phyloP scores from a whole-genome alignment of 2,113 vertebrate genomes.

The Indicator maculatus region DNA sequence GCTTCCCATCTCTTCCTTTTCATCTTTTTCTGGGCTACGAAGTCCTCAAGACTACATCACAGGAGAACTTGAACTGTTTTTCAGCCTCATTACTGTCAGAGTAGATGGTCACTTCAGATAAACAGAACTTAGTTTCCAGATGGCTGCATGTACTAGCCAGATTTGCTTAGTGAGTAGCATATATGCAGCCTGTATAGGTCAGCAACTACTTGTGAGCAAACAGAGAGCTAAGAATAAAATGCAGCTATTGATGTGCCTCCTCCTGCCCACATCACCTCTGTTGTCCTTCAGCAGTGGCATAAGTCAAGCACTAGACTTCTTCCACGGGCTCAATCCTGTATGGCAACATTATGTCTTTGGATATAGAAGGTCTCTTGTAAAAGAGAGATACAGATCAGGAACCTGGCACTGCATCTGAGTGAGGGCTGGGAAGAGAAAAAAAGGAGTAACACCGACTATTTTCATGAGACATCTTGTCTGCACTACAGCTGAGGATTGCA shows the following conservation, averaged over 20 bases:
- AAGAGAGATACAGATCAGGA: not conserved
- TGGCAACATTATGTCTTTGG: not conserved
- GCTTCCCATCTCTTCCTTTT: not conserved
- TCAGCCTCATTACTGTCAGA: not conserved
- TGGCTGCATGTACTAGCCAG: not conserved
- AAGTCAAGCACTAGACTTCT: not conserved
- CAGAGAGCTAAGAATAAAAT: not conserved
- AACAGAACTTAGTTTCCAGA: not conserved
- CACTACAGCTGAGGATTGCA: not conserved
- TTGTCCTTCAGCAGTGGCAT: not conserved
- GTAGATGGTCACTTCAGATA: not conserved
- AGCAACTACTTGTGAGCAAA: not conserved
- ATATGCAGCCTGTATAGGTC: not conserved
- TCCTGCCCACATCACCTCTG: not conserved
- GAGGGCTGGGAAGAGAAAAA: accelerated
- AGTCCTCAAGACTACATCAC: not conserved
- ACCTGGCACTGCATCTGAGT: not conserved
- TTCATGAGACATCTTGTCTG: conserved; percentile 7
- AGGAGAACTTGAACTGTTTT: not conserved
- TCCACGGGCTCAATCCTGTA: not conserved
- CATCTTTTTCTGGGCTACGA: not conserved
- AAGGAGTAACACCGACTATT: not conserved
- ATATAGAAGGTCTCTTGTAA: not conserved
- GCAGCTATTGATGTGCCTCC: not conserved
- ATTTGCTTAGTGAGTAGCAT: not conserved